Base-by-base conservation (phyloP, 2,113 vertebrate species). In the Gymnorhina tibicen region DNA sequence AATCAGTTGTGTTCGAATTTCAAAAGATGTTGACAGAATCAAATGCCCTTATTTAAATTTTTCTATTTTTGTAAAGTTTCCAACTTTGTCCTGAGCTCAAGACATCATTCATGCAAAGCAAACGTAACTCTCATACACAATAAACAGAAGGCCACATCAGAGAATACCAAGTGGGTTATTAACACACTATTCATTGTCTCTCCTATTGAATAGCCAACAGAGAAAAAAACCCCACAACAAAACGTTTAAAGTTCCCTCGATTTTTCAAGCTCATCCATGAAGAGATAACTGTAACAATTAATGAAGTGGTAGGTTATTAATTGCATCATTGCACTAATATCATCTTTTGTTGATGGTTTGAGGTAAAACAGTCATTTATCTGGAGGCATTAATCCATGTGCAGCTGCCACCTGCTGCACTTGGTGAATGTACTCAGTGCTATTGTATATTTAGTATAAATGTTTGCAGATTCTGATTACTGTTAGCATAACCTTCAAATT, bases 401-500 rank as follows among this genome's bases (percentile, higher is more conserved):
- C 85, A 89, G 41, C 63, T 17, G 3, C 77, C 78, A 84, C 39
- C 24, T 0, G 0, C 67, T 69, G 33, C 60, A 55, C 46, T 79
- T 50, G 37, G 11, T 59, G 39, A 58, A 87, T 17, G 72, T 84
- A 80, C 22, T 69, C 6, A 4, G 30, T 85, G 78, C 85, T 64
- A 67, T 9, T 91, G 73, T 91, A 55, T 56, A 70, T 82, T 82
- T 77, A 74, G 27, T 66, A 75, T 70, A 86, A 91, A 84, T 89
- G 60, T 95, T 95, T 95, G 91, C 73, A 68, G 56, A 86, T 86
- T 96, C 83, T 94, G 59, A 58, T 62, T 58, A 73, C 70, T 96
- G 90, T 92, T 95, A 95, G 60, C 79, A 87, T 89, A 91, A 96
- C 76, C 74, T 95, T 93, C 75, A 93, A 85, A 66, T 81, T 67